Base-by-base conservation (phyloP, 2,113 vertebrate species). In the Sinocyclocheilus grahami region DNA sequence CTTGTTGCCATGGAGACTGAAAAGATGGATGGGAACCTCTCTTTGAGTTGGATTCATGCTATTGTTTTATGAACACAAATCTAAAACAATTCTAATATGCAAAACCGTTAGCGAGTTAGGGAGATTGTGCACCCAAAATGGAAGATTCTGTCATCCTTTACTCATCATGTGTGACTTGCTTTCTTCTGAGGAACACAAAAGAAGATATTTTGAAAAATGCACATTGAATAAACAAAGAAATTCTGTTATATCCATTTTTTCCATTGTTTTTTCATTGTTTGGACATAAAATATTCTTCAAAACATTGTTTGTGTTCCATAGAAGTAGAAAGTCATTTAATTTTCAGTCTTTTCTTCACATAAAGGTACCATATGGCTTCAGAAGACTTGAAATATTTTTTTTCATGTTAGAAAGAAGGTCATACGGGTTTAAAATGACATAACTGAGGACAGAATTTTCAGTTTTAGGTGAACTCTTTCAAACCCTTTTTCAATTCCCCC, bases 1-100 rank as follows among this genome's bases (percentile, higher is more conserved):
- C 67, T n/a, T 48, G 84, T 86, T 83, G 63, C 80, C 75, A 86
- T 86, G 81, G 85, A 42, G 33, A 86, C 55, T 3, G 5, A 11
- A 77, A 58, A 27, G 46, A 83, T 37, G 33, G 69, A 42, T 5
- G 14, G 20, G n/a, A 67, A 13, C 4, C 67, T 65, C 79, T 63
- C 20, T 81, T 46, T 11, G n/a, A 65, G n/a, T 63, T 42, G 22
- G n/a, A 22, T 63, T 27, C 58, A 46, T 46, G 37, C 58, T 63
- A 24, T 14, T 42, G 13, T 63, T 80, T 42, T 3, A 46, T 81
- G 22, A 81, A 62, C 24, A 53, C 3, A 37, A 22, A 42, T 42
- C 22, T 60, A 33, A 39, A n/a, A 80, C 33, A 74, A 6, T 74
- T 74, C 39, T 11, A 8, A 69, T 37, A 20, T 37, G 30, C 71